Evolutionary conservation across 2,113 vertebrate genomes (phyloP), one percentile per base, ranked within the genome.

Genomic region (Dromiciops gliroides): DNA sequence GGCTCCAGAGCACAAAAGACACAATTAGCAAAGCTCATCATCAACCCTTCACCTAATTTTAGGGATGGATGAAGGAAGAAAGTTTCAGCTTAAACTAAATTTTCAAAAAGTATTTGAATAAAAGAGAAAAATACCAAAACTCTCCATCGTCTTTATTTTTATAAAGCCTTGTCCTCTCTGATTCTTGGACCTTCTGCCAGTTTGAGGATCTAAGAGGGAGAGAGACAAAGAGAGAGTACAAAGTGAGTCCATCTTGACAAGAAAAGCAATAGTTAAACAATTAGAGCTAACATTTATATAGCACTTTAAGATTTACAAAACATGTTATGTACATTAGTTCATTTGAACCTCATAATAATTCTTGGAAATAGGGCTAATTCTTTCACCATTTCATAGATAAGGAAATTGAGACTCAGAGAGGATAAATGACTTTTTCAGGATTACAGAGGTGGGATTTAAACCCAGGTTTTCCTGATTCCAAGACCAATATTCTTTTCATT

Each of bases 101-200:
- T 16, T 52, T 89, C 12, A 9, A 24, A 56, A 93, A 50, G 28
- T 16, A 89, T 25, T 92, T 97, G 9, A 1, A 90, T 48, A 14
- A 12, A n/a, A 90, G 44, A 91, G 24, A 0, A 31, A 97, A 95
- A 96, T 99, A 99, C 99, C 98, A 99, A 96, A 99, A 99, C 95
- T 99, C 99, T 51, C 99, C 99, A 93, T 99, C 97, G 0, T 98
- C 93, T 75, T 98, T 98, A 0, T 98, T 92, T 67, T 97, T 93
- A 95, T 97, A 95, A 11, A 98, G 90, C 0, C 47, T 26, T 93
- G 53, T 97, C 93, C 97, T 98, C 50, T 24, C 8, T 0, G 91
- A 19, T 31, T 96, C 88, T 0, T 53, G 93, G 67, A 97, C 97
- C 48, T 31, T 48, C 67, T 98, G 75, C 99, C 98, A 99, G 19